These are phyloP conservation scores for Eristalinus aeneus DNA, from an alignment of 2,888 invertebrate genomes.

Conservation along the genomic window DNA sequence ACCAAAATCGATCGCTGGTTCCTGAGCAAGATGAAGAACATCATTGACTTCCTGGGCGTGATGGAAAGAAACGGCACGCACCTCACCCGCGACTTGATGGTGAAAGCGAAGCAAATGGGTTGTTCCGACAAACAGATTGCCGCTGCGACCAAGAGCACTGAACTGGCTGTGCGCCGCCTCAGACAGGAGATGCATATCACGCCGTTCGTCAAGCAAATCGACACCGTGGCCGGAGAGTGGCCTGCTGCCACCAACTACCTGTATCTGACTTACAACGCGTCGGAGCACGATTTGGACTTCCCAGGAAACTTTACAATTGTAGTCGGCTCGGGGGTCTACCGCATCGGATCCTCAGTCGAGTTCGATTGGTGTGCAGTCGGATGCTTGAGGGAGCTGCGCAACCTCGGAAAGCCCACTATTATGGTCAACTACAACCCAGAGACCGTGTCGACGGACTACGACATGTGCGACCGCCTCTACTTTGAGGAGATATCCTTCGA, in stretches of 20 bases:
- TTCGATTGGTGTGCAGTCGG: conserved; percentile 99
- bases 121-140: conserved; percentile 99
- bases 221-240: conserved; percentile 99
- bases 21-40: conserved; percentile 95
- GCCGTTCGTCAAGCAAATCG: conserved; percentile 97
- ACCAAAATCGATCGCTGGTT: conserved; percentile 99
- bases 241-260: conserved; percentile 99
- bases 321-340: conserved; percentile 96
- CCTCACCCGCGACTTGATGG: conserved; percentile 84
- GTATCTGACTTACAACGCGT: conserved; percentile 98
- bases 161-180: conserved; percentile 89
- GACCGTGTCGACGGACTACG: conserved; percentile 99
- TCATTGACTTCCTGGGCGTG: conserved; percentile 87
- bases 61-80: conserved; percentile 86
- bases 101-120: conserved; percentile 93
- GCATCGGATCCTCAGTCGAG: conserved; percentile 99
- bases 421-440: conserved; percentile 99
- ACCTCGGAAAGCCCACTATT: conserved; percentile 93
- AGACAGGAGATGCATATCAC: conserved; percentile 88
- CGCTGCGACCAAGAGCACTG: conserved; percentile 91
- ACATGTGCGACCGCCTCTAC: conserved; percentile 98
- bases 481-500: conserved; percentile 99
- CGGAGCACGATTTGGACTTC: conserved; percentile 90
- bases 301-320: conserved; percentile 92
- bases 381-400: conserved; percentile 94